Percentiles rank a stretch among this genome's conserved stretches.
Conservation (phyloP, 2,113 vertebrate genomes). For the Cervus canadensis region DNA sequence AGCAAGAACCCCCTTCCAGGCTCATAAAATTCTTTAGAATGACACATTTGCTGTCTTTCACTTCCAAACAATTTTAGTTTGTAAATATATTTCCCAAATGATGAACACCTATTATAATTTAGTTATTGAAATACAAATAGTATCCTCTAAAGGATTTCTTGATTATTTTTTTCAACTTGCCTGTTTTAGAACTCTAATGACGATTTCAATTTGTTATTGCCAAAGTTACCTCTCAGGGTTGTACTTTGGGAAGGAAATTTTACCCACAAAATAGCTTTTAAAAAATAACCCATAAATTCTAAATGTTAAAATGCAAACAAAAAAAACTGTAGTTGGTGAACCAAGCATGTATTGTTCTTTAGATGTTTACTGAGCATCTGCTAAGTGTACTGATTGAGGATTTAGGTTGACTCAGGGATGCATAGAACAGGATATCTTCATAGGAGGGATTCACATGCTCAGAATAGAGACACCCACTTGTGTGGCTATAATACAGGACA, state of each 20-base stretch:
- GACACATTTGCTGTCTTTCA: constrained; percentile 3
- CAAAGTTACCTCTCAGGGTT: not conserved
- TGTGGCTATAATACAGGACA: not conserved
- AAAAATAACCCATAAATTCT: not conserved
- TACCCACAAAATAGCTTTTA: not conserved
- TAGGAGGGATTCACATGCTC: not conserved
- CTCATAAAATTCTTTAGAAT: not conserved
- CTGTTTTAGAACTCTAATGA: constrained; percentile 45
- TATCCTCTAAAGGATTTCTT: not conserved
- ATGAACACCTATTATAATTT: not conserved
- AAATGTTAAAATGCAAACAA: not conserved
- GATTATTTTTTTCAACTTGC: constrained; percentile 5
- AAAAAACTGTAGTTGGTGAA: not conserved
- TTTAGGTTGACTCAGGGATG: not conserved
- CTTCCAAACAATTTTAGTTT: not conserved
- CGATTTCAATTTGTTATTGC: not conserved
- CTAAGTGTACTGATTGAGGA: not conserved
- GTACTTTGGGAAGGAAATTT: not conserved
- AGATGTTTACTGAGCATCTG: not conserved
- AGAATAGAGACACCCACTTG: rapidly evolving
- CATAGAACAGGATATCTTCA: too few species aligned
- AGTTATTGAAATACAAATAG: constrained; percentile 14
- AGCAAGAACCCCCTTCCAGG: not conserved
- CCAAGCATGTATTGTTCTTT: not conserved
- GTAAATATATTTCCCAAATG: constrained; percentile 33